Conservation (phyloP, 2,797 vertebrate species). For the Scolopax bukidnonensis region DNA sequence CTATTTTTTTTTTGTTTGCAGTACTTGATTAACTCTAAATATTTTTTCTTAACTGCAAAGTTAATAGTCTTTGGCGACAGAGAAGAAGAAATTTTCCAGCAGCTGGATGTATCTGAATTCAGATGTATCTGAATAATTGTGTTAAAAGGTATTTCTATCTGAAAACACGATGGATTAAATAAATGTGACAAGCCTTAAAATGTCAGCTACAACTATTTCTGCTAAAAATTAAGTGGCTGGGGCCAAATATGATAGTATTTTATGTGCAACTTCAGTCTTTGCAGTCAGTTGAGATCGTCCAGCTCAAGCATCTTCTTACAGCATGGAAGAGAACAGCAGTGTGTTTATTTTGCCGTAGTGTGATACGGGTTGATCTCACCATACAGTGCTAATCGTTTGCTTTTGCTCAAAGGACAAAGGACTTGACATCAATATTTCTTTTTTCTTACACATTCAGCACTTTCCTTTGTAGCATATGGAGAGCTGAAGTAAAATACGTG, state of each 20-base stretch:
- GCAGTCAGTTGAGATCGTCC: not conserved
- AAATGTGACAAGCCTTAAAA: not conserved
- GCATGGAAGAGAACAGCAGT: not conserved
- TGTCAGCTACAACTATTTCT: not conserved
- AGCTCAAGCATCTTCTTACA: not conserved
- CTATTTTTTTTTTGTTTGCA: not conserved
- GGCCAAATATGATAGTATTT: not conserved
- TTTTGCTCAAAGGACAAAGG: not conserved
- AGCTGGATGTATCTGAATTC: no score
- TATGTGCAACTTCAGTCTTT: not conserved
- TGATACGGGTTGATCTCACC: not conserved
- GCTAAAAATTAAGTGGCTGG: not conserved
- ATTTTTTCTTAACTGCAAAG: not conserved
- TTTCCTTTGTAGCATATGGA: not conserved
- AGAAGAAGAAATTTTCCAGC: not conserved
- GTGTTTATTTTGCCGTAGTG: not conserved
- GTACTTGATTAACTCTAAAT: not conserved
- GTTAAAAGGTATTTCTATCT: not conserved
- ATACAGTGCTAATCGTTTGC: no score
- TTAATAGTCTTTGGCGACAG: not conserved
- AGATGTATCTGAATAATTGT: not conserved
- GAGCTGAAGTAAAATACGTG: not conserved
- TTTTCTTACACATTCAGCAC: not conserved
- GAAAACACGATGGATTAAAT: not conserved
- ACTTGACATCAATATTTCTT: not conserved